phyloP scores from a whole-genome alignment of 2,888 invertebrate genomes.

The Cecidostiba fungosa region DNA sequence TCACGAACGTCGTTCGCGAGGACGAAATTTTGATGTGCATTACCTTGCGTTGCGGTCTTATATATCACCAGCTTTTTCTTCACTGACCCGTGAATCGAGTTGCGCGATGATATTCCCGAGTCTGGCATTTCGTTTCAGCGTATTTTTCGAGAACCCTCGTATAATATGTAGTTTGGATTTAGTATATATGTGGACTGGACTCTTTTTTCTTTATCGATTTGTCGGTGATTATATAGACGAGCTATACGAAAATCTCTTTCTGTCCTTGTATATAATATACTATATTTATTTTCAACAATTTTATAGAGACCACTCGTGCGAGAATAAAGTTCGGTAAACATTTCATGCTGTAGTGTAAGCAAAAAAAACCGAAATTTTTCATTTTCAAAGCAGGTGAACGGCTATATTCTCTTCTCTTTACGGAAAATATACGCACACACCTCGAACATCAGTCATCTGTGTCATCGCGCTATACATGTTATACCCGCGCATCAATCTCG shows the following conservation, averaged over 20 bases:
- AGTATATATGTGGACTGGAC: no score
- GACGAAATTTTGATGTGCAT: not conserved
- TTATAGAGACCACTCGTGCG: not conserved
- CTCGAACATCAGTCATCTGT: conserved; percentile 23
- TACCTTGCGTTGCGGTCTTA: not conserved
- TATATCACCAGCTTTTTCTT: conserved; percentile 24
- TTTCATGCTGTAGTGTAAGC: not conserved
- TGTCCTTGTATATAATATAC: not conserved
- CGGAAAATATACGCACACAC: conserved; percentile 2
- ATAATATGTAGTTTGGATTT: not conserved
- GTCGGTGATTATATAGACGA: not conserved
- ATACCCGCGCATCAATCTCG: conserved; percentile 23
- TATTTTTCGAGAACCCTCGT: conserved; percentile 16
- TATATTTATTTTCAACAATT: not conserved
- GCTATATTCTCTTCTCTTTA: not conserved
- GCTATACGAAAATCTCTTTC: not conserved
- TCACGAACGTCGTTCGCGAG: not conserved
- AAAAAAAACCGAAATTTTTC: not conserved
- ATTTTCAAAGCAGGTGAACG: not conserved
- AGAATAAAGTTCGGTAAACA: not conserved
- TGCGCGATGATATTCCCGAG: not conserved
- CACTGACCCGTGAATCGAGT: conserved; percentile 23
- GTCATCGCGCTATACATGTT: not conserved
- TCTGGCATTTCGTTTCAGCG: conserved; percentile 24
- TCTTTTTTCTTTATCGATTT: not conserved